Evolutionary conservation across 2,113 vertebrate genomes (phyloP).

Genomic region (Aptenodytes patagonicus): DNA sequence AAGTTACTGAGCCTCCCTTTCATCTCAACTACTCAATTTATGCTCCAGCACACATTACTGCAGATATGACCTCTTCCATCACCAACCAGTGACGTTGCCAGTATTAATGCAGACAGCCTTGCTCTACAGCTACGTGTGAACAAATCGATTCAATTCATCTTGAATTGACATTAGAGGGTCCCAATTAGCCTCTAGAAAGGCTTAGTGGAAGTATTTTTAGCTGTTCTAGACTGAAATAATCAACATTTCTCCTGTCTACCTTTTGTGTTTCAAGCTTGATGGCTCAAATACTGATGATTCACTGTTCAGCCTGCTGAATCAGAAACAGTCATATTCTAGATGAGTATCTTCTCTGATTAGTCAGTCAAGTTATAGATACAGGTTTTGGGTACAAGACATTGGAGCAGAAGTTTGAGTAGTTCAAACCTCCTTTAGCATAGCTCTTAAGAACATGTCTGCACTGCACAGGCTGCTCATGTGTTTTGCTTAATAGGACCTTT

Average conservation of each 20-base stretch:
- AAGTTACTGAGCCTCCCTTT: background rate
- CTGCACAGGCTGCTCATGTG: rapidly evolving
- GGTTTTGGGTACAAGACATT: background rate
- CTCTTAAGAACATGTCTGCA: background rate
- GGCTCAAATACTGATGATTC: background rate
- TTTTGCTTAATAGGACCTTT: background rate
- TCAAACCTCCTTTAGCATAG: background rate
- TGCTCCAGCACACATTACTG: conserved; percentile 49
- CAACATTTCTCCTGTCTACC: background rate
- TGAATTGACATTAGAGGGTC: background rate
- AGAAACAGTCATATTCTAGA: background rate
- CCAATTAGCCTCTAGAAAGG: background rate
- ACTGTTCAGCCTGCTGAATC: background rate
- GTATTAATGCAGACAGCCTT: background rate
- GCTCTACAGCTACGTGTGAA: background rate
- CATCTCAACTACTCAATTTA: conserved; percentile 16
- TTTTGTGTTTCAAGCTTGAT: background rate
- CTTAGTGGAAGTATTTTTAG: background rate
- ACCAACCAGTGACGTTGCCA: background rate
- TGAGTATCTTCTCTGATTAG: background rate
- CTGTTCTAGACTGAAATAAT: background rate
- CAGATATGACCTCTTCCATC: conserved; percentile 33
- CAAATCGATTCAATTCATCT: conserved; percentile 18
- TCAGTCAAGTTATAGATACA: background rate
- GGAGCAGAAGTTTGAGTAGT: background rate